Conservation (phyloP, 2,113 vertebrate species). For the Phyllopteryx taeniolatus region DNA sequence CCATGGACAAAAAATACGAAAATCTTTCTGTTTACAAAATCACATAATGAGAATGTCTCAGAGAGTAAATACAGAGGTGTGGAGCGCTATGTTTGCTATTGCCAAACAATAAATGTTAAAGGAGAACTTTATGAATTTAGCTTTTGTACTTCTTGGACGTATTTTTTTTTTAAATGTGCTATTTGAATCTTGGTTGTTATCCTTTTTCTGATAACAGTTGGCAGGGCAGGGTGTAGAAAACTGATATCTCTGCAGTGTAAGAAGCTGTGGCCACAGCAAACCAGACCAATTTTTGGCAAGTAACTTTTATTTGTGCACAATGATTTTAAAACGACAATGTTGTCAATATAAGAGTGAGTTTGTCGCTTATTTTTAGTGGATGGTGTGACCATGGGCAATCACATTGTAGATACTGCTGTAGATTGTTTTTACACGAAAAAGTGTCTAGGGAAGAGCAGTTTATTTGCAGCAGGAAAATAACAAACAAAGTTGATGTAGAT, state of each 20-base stretch:
- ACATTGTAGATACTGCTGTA: background rate
- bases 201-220: background rate
- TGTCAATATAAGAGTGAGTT: background rate
- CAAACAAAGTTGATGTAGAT: background rate
- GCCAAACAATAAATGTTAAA: background rate
- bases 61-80: background rate
- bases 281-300: background rate
- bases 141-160: background rate
- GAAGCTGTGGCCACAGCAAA: background rate
- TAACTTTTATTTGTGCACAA: background rate
- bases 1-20: background rate
- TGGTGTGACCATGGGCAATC: constrained; percentile 1
- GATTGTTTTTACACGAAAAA: background rate
- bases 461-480: background rate
- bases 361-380: background rate
- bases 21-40: background rate
- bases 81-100: background rate
- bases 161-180: background rate
- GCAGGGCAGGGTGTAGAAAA: background rate
- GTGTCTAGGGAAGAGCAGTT: background rate
- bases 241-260: background rate
- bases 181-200: background rate
- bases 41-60: background rate
- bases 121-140: background rate
- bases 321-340: background rate